These are phyloP conservation scores for Apamea epomidion DNA, from an alignment of 2,888 invertebrate species.

Conservation along the genomic window DNA sequence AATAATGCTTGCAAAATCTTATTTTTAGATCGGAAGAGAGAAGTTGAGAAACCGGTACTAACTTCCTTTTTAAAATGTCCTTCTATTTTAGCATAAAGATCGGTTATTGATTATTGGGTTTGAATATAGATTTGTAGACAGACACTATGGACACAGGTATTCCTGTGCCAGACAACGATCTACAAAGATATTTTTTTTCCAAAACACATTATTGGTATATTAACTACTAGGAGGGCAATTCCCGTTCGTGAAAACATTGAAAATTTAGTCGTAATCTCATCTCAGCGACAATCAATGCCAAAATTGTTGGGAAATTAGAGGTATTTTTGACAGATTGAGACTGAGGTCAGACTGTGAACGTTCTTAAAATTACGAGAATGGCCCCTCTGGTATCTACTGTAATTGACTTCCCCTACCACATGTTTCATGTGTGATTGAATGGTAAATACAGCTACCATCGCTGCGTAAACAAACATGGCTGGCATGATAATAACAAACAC, in stretches of 20 bases:
- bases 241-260: too few species aligned
- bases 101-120: not conserved
- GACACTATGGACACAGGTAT: not conserved
- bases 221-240: too few species aligned
- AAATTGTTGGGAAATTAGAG: too few species aligned
- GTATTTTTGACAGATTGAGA: too few species aligned
- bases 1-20: not conserved
- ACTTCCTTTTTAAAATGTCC: not conserved
- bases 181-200: not conserved
- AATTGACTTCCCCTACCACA: slow-evolving; percentile 29
- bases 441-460: slow-evolving; percentile 42
- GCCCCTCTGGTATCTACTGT: not conserved
- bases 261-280: too few species aligned
- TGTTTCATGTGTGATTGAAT: slow-evolving; percentile 27
- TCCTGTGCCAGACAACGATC: not conserved
- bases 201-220: not conserved
- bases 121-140: not conserved
- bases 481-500: slow-evolving; percentile 44
- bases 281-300: too few species aligned
- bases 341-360: too few species aligned
- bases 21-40: not conserved
- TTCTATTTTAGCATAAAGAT: not conserved
- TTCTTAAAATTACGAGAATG: too few species aligned
- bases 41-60: too few species aligned
- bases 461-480: slow-evolving; percentile 37